Evolutionary conservation across 2,797 vertebrate genomes (phyloP).

Genomic region (Hippoglossus hippoglossus): DNA sequence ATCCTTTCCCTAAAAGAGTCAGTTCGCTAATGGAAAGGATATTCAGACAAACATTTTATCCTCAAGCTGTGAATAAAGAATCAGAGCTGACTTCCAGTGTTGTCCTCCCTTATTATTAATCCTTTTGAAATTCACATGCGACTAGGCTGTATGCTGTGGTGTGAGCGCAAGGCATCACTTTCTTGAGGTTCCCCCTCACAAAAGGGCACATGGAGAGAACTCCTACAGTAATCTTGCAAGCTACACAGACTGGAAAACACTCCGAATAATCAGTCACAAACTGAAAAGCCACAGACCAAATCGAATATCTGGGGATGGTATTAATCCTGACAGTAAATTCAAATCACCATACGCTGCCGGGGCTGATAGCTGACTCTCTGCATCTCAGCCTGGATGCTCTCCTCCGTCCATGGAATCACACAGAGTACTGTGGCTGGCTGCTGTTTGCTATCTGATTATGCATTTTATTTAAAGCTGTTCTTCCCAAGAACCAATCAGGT

Average conservation of each 20-base stretch:
- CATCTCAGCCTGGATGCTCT: conserved; percentile 49
- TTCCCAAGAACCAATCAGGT: conserved; percentile 65
- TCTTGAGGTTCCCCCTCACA: conserved; percentile 18
- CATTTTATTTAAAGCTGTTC: conserved; percentile 70
- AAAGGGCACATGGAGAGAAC: conserved; percentile 25
- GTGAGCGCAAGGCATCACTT: conserved; percentile 16
- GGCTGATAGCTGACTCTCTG: conserved; percentile 63
- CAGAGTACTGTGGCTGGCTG: conserved; percentile 47
- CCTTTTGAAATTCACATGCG: conserved; percentile 19
- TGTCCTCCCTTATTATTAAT: conserved; percentile 25
- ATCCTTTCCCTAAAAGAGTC: conserved; percentile 32
- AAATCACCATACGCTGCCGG: conserved; percentile 50
- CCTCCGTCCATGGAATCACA: conserved; percentile 48
- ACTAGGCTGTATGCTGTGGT: conserved; percentile 15
- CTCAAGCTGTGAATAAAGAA: conserved; percentile 23
- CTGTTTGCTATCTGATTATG: conserved; percentile 68
- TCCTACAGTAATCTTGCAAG: conserved; percentile 9
- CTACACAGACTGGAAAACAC: conserved; percentile 42
- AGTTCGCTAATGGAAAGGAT: conserved; percentile 34
- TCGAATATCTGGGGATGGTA: conserved; percentile 62
- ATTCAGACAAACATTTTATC: conserved; percentile 25
- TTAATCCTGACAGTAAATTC: conserved; percentile 76
- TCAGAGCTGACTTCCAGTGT: neutral
- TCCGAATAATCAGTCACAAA: conserved; percentile 58
- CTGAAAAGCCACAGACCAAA: conserved; percentile 61